A percentile compares a stretch with the other conserved stretches of the same genome.
These are phyloP conservation scores for Arothron firmamentum DNA, from an alignment of 2,113 vertebrate genomes.

Conservation along the genomic window DNA sequence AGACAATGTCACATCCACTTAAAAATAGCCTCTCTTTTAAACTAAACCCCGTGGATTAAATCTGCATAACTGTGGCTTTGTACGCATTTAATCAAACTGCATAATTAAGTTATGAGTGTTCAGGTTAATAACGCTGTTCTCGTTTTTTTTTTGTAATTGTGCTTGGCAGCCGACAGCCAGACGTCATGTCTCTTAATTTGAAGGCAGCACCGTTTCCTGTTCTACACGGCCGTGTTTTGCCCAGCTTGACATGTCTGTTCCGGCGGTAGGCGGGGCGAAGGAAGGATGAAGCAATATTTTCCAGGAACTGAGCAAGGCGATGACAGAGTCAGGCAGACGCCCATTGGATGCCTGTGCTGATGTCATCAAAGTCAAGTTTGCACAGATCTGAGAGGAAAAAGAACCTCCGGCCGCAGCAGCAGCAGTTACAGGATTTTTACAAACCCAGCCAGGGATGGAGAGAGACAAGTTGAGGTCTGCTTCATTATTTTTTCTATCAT, in stretches of 20 bases:
- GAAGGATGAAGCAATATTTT: constrained; percentile 49
- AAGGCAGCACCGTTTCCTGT: background rate
- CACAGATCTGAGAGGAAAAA: background rate
- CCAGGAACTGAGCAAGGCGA: constrained; percentile 36
- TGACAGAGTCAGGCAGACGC: constrained; percentile 6
- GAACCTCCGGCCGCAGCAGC: background rate
- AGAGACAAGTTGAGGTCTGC: no score
- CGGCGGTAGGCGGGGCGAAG: constrained; percentile 27
- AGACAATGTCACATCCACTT: constrained; percentile 9
- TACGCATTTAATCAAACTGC: no score
- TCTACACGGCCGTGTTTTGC: accelerated
- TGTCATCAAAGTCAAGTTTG: constrained; percentile 2
- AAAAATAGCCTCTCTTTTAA: no score
- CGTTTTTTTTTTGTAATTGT: accelerated
- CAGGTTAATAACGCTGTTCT: accelerated
- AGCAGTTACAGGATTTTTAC: background rate
- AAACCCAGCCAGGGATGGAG: no score
- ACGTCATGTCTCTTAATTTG: background rate
- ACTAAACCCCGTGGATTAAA: background rate
- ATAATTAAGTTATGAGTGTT: background rate
- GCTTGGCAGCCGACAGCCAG: background rate
- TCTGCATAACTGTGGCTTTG: no score
- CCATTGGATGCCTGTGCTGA: background rate
- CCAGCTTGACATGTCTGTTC: background rate
- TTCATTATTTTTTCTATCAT: no score